Evolutionary conservation across 2,113 vertebrate genomes (phyloP), one percentile per base, ranked within the genome.

Genomic region (Romanogobio albipinnatus): DNA sequence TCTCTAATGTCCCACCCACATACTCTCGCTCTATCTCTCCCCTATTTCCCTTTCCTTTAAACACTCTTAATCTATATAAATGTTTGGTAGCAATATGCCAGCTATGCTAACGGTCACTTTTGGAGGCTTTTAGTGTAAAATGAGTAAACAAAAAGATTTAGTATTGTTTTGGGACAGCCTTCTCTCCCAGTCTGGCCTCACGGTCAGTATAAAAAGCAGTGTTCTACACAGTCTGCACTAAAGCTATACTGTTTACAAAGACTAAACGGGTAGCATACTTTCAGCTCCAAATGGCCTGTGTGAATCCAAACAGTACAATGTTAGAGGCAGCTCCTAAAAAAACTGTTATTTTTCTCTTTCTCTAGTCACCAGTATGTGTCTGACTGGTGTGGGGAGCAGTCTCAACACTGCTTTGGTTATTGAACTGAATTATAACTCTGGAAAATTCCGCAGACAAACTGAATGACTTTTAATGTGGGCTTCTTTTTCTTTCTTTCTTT

Each of bases 381-480:
- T 53, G 74, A 64, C 24, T 84, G 66, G 53, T 68, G 8, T 22
- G 45, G 15, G 22, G 43, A 24, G 10, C 66, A 61, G 78, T 71
- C 77, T 80, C 62, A 76, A 66, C 51, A 71, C 49, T 82, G 61
- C 82, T 79, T 83, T 75, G 84, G 75, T 83, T 85, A 88, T 83
- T 85, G 58, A 83, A 64, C 58, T 85, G 70, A 88, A 83, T 83
- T 85, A 83, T 83, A 85, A 71, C 22, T 53, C 66, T 85, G 80
- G 53, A 83, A 81, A 59, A 83, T 85, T 74, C 76, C 51, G 1
- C 68, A 83, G 84, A 62, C 56, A 26, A 61, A 59, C 62, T 22
- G 73, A 82, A 81, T 71, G 56, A 75, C 73, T 82, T 51, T 24
- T 24, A 53, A 70, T 49, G 39, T 39, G 22, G 29, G 49, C 43